Evolutionary conservation across 2,888 invertebrate species (phyloP).

Genomic region (Slavum lentiscoides): DNA sequence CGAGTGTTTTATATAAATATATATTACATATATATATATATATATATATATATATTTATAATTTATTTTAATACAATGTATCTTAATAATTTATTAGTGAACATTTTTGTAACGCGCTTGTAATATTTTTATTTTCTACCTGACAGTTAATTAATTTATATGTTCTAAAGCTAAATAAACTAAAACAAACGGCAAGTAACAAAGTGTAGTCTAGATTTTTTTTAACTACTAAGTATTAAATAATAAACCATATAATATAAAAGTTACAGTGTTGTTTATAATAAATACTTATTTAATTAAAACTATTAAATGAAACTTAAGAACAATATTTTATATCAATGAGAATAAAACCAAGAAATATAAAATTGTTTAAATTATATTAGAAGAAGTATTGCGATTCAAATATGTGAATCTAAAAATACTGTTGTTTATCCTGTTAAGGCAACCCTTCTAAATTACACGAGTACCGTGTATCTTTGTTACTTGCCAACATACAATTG

Average conservation of each 20-base stretch:
- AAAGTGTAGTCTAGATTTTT: neutral
- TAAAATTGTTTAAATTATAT: constrained; percentile 18
- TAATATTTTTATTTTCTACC: neutral
- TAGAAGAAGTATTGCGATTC: constrained; percentile 34
- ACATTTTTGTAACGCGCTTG: neutral
- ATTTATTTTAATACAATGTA: neutral
- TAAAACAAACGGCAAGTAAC: neutral
- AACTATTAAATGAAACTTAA: neutral
- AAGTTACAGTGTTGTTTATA: neutral
- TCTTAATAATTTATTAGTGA: neutral
- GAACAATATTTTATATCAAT: neutral
- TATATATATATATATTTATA: neutral
- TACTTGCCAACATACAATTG: constrained; percentile 50
- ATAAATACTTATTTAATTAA: neutral
- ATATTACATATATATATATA: too few relatives aligned
- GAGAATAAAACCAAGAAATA: neutral
- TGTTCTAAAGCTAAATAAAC: neutral
- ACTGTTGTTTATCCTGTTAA: constrained; percentile 51
- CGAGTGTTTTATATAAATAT: neutral
- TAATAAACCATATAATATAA: too few relatives aligned
- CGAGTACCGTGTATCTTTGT: constrained; percentile 39
- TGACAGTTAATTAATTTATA: neutral
- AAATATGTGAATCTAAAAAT: constrained; percentile 52
- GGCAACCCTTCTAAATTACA: constrained; percentile 43
- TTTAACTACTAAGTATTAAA: too few relatives aligned